Evolutionary conservation across 2,797 vertebrate genomes (phyloP), one percentile per base, ranked within the genome.

Genomic region (Etheostoma nigrum): DNA sequence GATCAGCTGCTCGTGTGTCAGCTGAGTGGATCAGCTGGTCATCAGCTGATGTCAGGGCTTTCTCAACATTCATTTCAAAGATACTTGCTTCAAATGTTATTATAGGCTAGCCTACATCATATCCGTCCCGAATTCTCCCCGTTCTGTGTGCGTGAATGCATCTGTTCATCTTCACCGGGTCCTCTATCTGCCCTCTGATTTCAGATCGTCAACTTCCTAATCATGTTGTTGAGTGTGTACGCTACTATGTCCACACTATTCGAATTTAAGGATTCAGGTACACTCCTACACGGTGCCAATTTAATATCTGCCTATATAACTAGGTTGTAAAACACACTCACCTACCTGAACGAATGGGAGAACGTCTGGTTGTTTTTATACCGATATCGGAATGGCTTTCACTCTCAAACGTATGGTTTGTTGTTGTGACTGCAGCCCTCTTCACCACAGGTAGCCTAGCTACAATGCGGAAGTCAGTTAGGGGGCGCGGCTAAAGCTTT

Each of bases 401-500:
- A 11, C 3, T 40, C 36, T 40, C 36, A 10, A 40, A 7, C 1
- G 7, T 5, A 14, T 12, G 2, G 11, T 40, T 30, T 63, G 1
- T 42, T 71, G 40, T 14, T n/a, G 21, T 19, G 30, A 3, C 3
- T 19, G 19, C n/a, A 40, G 12, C 15, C 2, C 6, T 27, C 25
- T 52, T 63, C 36, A 47, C 51, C 11, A 16, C 79, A 71, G 45
- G n/a, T 61, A 47, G 8, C 10, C 23, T 70, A 40, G 36, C 10
- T 33, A 67, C 4, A 51, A 64, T 12, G 14, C 52, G 80, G 80
- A 86, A 85, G 77, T 81, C 1, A 5, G 0, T 3, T 1, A 18
- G 15, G 66, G 65, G 86, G 84, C 72, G 86, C 30, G 65, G 76
- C 62, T 48, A 25, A 33, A 51, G 1, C 2, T 12, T 18, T 33